These are phyloP conservation scores for Cheilosia variabilis DNA, from an alignment of 2,888 invertebrate species.

Conservation along the genomic window DNA sequence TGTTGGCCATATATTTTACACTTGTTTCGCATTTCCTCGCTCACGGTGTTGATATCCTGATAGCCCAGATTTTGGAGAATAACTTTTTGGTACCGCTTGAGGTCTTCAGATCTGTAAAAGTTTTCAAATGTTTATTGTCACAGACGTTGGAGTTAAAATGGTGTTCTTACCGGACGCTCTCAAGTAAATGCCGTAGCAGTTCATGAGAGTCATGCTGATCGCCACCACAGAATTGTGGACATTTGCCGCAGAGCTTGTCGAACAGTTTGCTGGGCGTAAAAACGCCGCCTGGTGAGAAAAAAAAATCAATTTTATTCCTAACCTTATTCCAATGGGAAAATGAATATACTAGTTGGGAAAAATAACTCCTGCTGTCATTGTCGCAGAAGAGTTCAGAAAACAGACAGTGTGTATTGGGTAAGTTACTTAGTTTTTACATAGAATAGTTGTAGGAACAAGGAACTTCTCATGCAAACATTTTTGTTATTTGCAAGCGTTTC, in stretches of 20 bases:
- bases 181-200: conserved; percentile 93
- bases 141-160: conserved; percentile 49
- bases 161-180: conserved; percentile 88
- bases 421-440: too few relatives aligned
- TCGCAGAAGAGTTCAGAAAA: too few relatives aligned
- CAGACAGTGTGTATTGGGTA: too few relatives aligned
- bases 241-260: conserved; percentile 87
- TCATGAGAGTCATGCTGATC: conserved; percentile 99
- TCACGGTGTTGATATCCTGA: conserved; percentile 90
- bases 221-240: conserved; percentile 95
- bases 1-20: conserved; percentile 93
- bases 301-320: not conserved
- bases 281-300: conserved; percentile 85
- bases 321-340: too few relatives aligned
- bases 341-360: too few relatives aligned
- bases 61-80: conserved; percentile 92
- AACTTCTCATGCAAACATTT: too few relatives aligned
- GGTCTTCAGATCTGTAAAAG: conserved; percentile 86
- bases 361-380: too few relatives aligned
- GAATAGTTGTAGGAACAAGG: too few relatives aligned
- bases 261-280: conserved; percentile 88
- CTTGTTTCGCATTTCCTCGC: conserved; percentile 89
- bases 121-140: not conserved
- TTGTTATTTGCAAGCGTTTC: too few relatives aligned
- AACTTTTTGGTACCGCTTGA: conserved; percentile 91